Conservation (phyloP, 2,113 vertebrate species). For the Notiomystis cincta region DNA sequence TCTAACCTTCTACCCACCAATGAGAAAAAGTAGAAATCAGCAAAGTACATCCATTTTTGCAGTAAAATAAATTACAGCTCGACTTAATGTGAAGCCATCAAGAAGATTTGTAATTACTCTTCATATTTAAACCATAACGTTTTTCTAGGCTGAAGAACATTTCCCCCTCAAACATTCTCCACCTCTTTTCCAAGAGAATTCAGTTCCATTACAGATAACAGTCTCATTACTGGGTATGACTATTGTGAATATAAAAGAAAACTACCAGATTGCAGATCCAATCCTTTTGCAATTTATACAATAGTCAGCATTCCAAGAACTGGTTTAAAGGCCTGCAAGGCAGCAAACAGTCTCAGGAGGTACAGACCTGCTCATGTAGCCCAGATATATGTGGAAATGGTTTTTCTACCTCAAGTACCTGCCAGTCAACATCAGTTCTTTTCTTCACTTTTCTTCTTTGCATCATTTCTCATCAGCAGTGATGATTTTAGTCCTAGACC, state of each 20-base stretch:
- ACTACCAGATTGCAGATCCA: background rate
- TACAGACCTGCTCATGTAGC: background rate
- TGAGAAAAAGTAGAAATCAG: background rate
- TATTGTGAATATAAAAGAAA: background rate
- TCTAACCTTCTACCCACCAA: background rate
- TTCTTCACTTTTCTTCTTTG: background rate
- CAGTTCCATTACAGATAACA: background rate
- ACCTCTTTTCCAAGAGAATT: background rate
- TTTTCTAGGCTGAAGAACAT: background rate
- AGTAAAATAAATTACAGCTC: background rate
- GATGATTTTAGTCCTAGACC: background rate
- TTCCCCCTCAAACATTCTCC: background rate
- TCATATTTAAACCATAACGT: background rate
- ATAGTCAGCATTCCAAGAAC: background rate
- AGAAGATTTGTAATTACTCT: slow-evolving; percentile 42
- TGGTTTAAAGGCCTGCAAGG: background rate
- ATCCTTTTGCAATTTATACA: background rate
- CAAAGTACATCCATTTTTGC: background rate
- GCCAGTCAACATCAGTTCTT: background rate
- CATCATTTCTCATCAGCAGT: background rate
- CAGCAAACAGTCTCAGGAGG: background rate
- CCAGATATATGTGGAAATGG: background rate
- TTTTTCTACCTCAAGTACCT: background rate
- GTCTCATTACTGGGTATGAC: background rate
- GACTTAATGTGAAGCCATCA: background rate